Evolutionary conservation across 2,113 vertebrate species (phyloP).

Genomic region (Steatornis caripensis): DNA sequence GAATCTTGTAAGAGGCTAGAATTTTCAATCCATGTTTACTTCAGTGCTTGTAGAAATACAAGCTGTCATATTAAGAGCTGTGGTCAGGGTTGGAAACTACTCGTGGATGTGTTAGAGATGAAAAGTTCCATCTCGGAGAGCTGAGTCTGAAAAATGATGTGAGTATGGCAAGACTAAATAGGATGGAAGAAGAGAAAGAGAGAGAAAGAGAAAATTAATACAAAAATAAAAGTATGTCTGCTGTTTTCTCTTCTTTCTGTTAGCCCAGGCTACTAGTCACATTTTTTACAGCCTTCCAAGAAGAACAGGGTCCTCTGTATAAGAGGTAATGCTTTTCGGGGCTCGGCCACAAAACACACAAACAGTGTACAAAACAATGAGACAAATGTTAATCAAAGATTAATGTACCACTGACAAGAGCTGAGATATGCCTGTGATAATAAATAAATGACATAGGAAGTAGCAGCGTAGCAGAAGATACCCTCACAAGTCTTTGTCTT

Average conservation of each 20-base stretch:
- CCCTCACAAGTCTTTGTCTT: background rate
- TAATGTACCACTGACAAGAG: background rate
- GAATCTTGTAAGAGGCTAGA: background rate
- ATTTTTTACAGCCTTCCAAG: background rate
- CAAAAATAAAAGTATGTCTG: background rate
- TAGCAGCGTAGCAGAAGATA: fast-evolving
- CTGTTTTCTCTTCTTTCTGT: background rate
- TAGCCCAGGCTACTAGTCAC: background rate
- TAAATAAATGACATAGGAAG: background rate
- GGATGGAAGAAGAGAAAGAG: background rate
- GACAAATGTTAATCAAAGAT: background rate
- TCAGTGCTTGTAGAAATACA: background rate
- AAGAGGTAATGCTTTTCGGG: background rate
- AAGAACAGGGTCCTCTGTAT: background rate
- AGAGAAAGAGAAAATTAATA: background rate
- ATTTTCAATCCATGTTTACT: background rate
- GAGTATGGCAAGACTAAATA: background rate
- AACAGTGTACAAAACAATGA: fast-evolving
- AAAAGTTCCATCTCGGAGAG: background rate
- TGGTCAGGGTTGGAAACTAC: background rate
- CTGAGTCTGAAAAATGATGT: background rate
- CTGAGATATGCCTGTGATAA: background rate
- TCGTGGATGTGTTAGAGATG: background rate
- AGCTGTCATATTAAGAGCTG: background rate
- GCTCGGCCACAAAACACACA: background rate